A percentile compares a stretch with the other conserved stretches of the same genome.
Evolutionary conservation across 2,888 invertebrate species (phyloP).

Genomic region (Synanthedon formicaeformis): DNA sequence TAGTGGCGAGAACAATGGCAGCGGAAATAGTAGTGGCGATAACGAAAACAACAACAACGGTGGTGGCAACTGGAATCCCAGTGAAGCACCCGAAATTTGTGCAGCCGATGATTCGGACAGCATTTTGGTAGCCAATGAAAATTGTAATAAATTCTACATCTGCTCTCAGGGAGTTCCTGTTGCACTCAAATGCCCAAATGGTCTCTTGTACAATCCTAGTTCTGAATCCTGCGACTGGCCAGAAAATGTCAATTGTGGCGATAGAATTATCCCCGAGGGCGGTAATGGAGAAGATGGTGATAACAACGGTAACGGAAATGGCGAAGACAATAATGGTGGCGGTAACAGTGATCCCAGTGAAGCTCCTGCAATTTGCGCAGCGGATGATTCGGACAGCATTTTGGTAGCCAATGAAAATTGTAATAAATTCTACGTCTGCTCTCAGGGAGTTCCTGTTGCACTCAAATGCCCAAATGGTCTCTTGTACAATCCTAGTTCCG

Average conservation of each 20-base stretch:
- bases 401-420: slow-evolving; percentile 28
- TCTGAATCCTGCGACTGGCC: slow-evolving; percentile 26
- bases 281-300: slow-evolving; percentile 5
- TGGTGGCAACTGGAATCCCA: slow-evolving; percentile 16
- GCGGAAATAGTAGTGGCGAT: background rate
- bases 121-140: slow-evolving; percentile 20
- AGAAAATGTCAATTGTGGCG: slow-evolving; percentile 19
- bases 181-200: slow-evolving; percentile 11
- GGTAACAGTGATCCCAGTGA: slow-evolving; percentile 19
- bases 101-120: slow-evolving; percentile 16
- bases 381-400: slow-evolving; percentile 15
- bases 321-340: slow-evolving; percentile 2
- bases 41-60: background rate
- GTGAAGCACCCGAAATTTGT: slow-evolving; percentile 21
- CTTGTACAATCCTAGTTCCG: slow-evolving; percentile 18
- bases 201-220: slow-evolving; percentile 19
- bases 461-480: slow-evolving; percentile 14
- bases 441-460: slow-evolving; percentile 14
- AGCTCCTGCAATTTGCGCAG: slow-evolving; percentile 21
- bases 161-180: slow-evolving; percentile 18
- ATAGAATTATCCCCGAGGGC: slow-evolving; percentile 11
- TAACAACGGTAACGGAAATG: slow-evolving; percentile 4
- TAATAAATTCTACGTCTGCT: slow-evolving; percentile 24
- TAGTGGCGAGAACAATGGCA: slow-evolving; percentile 6
- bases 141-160: slow-evolving; percentile 28